Conservation (phyloP, 2,888 invertebrate genomes). For the Hybos culiciformis region DNA sequence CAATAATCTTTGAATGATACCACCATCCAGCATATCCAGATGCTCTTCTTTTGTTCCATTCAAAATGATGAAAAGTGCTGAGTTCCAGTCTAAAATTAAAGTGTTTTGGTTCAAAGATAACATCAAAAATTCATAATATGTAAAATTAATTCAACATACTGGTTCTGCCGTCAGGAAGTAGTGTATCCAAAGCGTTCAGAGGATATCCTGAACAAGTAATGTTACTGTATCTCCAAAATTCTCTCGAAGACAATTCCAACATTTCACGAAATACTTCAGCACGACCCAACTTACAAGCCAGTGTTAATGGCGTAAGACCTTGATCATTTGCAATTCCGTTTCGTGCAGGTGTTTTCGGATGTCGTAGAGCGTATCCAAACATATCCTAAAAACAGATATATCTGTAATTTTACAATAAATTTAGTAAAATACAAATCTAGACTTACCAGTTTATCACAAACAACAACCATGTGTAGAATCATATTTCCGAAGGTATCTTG, state of each 20-base stretch:
- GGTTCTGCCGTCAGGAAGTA: constrained; percentile 85
- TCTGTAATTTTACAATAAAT: neutral
- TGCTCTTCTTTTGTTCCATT: constrained; percentile 97
- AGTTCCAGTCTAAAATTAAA: constrained; percentile 76
- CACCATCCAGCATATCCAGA: constrained; percentile 96
- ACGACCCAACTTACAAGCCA: constrained; percentile 92
- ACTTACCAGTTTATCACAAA: constrained; percentile 85
- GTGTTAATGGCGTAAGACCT: constrained; percentile 86
- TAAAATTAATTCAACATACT: constrained; percentile 46
- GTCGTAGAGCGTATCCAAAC: constrained; percentile 94
- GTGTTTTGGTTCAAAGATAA: constrained; percentile 15
- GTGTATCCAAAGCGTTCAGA: constrained; percentile 87
- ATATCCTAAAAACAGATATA: constrained; percentile 56
- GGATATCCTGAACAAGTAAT: constrained; percentile 98
- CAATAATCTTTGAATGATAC: constrained; percentile 88
- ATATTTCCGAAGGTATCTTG: constrained; percentile 96
- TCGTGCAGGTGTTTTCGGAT: constrained; percentile 85
- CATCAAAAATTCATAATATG: neutral
- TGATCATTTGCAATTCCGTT: constrained; percentile 80
- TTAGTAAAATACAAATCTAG: neutral
- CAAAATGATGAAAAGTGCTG: constrained; percentile 91
- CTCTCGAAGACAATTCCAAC: constrained; percentile 86
- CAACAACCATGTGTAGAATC: constrained; percentile 99
- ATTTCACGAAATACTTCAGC: constrained; percentile 96
- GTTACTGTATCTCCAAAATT: constrained; percentile 98